A percentile compares a stretch with the other conserved stretches of the same genome.
Evolutionary conservation across 2,113 vertebrate species (phyloP).

Genomic region (Pleuronectes platessa): DNA sequence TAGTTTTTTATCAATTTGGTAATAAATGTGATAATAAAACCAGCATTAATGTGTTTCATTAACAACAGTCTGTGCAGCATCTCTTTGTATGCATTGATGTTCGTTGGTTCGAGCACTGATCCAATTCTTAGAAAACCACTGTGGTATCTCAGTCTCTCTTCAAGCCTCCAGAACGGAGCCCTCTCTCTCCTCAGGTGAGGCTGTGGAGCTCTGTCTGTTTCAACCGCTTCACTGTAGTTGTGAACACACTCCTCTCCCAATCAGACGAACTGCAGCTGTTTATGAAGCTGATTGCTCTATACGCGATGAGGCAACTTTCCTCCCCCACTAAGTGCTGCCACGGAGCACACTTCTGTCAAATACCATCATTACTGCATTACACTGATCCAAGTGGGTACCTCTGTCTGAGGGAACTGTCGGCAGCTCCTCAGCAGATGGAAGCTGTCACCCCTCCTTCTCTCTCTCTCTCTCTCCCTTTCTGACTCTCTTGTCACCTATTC

Average conservation of each 20-base stretch:
- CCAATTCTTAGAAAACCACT: too few relatives aligned
- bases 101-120: too few relatives aligned
- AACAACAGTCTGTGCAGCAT: too few relatives aligned
- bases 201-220: not conserved
- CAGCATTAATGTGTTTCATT: too few relatives aligned
- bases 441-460: slow-evolving; percentile 32
- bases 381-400: slow-evolving; percentile 56
- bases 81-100: too few relatives aligned
- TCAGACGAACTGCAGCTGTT: slow-evolving; percentile 60
- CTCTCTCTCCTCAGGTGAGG: slow-evolving; percentile 8
- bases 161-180: not conserved
- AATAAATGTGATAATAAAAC: too few relatives aligned
- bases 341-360: slow-evolving; percentile 61
- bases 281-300: slow-evolving; percentile 43
- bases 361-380: slow-evolving; percentile 69
- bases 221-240: slow-evolving; percentile 2
- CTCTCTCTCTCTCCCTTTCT: not conserved
- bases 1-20: too few relatives aligned
- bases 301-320: slow-evolving; percentile 53
- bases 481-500: slow-evolving; percentile 47
- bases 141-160: not conserved
- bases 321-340: slow-evolving; percentile 59
- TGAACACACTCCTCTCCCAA: slow-evolving; percentile 25
- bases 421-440: slow-evolving; percentile 67
- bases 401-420: slow-evolving; percentile 46